These are phyloP conservation scores for Tapera naevia DNA, from an alignment of 2,797 vertebrate genomes.

Conservation along the genomic window DNA sequence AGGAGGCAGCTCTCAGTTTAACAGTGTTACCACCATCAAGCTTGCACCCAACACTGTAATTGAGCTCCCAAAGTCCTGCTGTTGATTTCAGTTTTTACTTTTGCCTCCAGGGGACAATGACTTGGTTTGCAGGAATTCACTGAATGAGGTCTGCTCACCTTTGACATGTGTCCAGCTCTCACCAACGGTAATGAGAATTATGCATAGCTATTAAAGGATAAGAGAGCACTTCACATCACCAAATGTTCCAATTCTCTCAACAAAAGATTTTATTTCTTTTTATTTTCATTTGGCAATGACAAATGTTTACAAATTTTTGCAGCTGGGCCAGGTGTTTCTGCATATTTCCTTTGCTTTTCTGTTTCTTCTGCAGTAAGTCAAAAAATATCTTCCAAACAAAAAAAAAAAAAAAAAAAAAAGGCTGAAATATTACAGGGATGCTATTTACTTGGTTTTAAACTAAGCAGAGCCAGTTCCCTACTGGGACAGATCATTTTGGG, in stretches of 20 bases:
- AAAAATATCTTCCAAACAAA: not conserved
- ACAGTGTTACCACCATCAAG: not conserved
- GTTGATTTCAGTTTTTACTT: not conserved
- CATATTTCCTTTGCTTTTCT: not conserved
- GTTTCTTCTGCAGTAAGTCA: not conserved
- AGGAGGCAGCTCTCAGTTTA: not conserved
- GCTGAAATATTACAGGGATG: not conserved
- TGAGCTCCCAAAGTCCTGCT: not conserved
- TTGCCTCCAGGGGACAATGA: not conserved
- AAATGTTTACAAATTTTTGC: not conserved
- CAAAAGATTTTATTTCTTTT: not conserved
- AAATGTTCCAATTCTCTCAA: not conserved
- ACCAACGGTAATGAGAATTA: not conserved
- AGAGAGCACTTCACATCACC: not conserved
- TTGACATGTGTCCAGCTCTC: not conserved
- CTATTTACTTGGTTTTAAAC: constrained; percentile 10
- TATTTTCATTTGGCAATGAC: not conserved
- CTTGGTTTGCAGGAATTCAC: not conserved
- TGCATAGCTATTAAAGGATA: not conserved
- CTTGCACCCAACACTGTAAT: not conserved
- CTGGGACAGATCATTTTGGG: not conserved
- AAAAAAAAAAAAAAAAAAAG: accelerated
- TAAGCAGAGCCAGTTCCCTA: not conserved
- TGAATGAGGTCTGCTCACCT: not conserved
- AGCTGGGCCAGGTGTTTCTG: not conserved